These are phyloP conservation scores for Cheumatopsyche charites DNA, from an alignment of 1,140 invertebrate species.

Conservation along the genomic window DNA sequence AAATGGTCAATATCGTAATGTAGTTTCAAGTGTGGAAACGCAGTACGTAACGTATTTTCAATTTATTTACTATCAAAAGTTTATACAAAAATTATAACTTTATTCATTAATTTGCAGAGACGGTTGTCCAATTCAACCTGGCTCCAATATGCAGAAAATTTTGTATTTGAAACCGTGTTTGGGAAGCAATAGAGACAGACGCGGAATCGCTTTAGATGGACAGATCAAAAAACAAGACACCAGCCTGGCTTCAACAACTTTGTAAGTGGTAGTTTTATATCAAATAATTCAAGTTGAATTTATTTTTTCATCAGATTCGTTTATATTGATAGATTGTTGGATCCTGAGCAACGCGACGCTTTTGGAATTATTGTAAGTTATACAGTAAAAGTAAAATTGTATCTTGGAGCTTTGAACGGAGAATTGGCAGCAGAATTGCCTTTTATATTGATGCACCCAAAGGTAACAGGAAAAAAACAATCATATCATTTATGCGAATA, in stretches of 20 bases:
- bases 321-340: constrained; percentile 68
- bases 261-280: constrained; percentile 67
- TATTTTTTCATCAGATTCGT: constrained; percentile 15
- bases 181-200: constrained; percentile 81
- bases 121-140: constrained; percentile 94
- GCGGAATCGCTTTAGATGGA: constrained; percentile 95
- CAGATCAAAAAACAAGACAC: constrained; percentile 88
- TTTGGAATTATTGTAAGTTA: constrained; percentile 92
- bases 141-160: constrained; percentile 91
- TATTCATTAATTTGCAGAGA: constrained; percentile 64
- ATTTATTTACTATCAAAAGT: background rate
- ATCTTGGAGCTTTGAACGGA: constrained; percentile 90
- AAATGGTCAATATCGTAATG: constrained; percentile 96
- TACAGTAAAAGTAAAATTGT: constrained; percentile 93
- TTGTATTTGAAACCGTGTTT: constrained; percentile 84
- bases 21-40: constrained; percentile 91
- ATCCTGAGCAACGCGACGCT: constrained; percentile 81
- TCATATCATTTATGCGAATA: background rate
- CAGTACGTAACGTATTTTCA: constrained; percentile 68
- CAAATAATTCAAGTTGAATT: constrained; percentile 3
- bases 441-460: constrained; percentile 97
- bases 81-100: background rate
- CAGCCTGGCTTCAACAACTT: constrained; percentile 94
- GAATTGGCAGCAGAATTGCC: constrained; percentile 95
- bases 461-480: constrained; percentile 60